phyloP scores from a whole-genome alignment of 2,113 vertebrate genomes.

The Casuarius casuarius region DNA sequence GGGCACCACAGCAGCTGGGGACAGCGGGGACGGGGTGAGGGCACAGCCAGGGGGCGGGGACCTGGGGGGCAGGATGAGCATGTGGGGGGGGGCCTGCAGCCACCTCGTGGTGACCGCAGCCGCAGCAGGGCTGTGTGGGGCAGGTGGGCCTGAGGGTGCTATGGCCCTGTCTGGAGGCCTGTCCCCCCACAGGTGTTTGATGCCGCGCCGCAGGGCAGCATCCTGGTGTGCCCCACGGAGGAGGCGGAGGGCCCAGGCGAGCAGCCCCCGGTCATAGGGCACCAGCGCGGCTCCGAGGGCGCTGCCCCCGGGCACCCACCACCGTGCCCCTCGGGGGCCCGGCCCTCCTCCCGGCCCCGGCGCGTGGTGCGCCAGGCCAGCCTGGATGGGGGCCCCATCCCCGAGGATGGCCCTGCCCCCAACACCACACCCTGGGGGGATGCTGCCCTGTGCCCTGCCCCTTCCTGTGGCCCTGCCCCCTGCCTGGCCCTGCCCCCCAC shows the following conservation, averaged over 20 bases:
- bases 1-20: background rate
- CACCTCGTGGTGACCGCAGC: too few relatives aligned
- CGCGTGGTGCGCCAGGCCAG: slow-evolving; percentile 71
- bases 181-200: background rate
- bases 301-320: too few relatives aligned
- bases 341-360: background rate
- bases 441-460: background rate
- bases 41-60: background rate
- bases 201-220: background rate
- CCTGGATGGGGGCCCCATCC: slow-evolving; percentile 16
- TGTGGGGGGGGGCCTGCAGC: too few relatives aligned
- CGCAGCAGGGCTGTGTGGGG: too few relatives aligned
- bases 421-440: background rate
- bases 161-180: background rate
- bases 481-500: background rate
- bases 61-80: background rate
- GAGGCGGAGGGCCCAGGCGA: background rate
- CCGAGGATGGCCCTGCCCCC: background rate
- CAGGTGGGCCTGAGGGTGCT: too few relatives aligned
- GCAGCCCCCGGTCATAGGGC: too few relatives aligned
- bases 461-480: background rate
- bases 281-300: too few relatives aligned
- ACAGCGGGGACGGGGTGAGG: background rate
- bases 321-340: too few relatives aligned
- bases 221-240: background rate